These are phyloP conservation scores for Cheilosia impressa DNA, from an alignment of 2,888 invertebrate genomes.

Conservation along the genomic window DNA sequence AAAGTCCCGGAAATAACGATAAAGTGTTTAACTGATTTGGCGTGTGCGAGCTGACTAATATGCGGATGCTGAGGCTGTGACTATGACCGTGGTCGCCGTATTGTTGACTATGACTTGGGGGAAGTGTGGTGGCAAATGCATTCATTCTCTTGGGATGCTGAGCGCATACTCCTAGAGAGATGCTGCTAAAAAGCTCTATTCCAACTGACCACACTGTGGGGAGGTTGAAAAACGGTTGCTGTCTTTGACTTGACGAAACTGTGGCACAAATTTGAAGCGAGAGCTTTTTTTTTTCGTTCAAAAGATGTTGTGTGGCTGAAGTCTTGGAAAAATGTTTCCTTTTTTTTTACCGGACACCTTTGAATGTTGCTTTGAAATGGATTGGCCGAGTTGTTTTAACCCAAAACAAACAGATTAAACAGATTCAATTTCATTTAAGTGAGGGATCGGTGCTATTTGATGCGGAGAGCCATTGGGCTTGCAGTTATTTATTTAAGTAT, in stretches of 20 bases:
- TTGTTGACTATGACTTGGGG: conserved; percentile 8
- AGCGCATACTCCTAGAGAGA: conserved; percentile 28
- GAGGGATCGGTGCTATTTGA: too few relatives aligned
- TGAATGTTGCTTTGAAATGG: too few relatives aligned
- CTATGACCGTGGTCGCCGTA: conserved; percentile 11
- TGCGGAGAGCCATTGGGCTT: too few relatives aligned
- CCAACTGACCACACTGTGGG: not conserved
- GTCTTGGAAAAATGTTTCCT: too few relatives aligned
- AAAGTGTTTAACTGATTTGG: conserved; percentile 52
- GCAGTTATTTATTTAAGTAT: too few relatives aligned
- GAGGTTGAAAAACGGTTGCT: not conserved
- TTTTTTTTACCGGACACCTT: too few relatives aligned
- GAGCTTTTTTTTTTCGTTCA: not conserved
- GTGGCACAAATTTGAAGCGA: too few relatives aligned
- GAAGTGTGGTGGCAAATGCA: conserved; percentile 1
- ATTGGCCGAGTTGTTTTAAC: too few relatives aligned
- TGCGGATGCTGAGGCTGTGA: conserved; percentile 50
- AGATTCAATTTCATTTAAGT: too few relatives aligned
- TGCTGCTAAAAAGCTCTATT: not conserved
- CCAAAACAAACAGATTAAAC: too few relatives aligned
- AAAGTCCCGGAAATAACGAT: conserved; percentile 58
- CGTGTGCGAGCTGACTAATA: conserved; percentile 47
- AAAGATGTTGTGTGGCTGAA: not conserved
- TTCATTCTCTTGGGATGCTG: conserved; percentile 11
- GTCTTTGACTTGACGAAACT: conserved; percentile 8